Evolutionary conservation across 2,888 invertebrate species (phyloP), one percentile per base, ranked within the genome.

Genomic region (Macroteleia sp.): DNA sequence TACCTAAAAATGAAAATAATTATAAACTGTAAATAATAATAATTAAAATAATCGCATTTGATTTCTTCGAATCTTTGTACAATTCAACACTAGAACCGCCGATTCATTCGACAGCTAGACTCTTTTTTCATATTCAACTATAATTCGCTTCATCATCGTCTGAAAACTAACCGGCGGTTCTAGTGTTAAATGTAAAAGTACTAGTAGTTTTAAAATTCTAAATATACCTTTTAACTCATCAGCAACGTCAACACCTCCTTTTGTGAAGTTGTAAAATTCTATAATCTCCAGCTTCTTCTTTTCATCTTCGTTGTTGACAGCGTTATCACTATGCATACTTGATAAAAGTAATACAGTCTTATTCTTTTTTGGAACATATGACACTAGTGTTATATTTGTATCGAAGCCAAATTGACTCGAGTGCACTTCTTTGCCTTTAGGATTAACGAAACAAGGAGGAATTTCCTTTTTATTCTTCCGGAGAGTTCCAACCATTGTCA

Each of bases 391-490:
- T 14, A 1, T 39, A 25, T 22, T 9, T 5, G 12, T 1, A 0
- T 17, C 3, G 30, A 54, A 39, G 2, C 36, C 54, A 54, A 54
- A 54, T 1, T 25, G 22, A 16, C 39, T 54, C 1, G 34, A 19
- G 10, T 34, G 6, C 4, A 81, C 78, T 62, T 52, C 69, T 74
- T 81, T 83, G 4, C 80, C 16, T 30, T n/a, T 48, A 9, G 14
- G 30, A 48, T 14, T 10, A 2, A 30, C 17, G 30, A 50, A 79
- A n/a, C 36, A 46, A 5, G 50, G 74, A 36, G 81, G 81, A 44
- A 81, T 75, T 44, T 77, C 73, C 44, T 50, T 73, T 48, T 84
- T 82, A 48, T 85, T 81, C 70, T 79, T 77, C 12, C 74, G 61
- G 8, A 84, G 6, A 5, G 83, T 85, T 10, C 82, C 81, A 28